Percentiles rank a stretch among this genome's conserved stretches.
Evolutionary conservation across 2,113 vertebrate genomes (phyloP).

Genomic region (Tragelaphus buxtoni): DNA sequence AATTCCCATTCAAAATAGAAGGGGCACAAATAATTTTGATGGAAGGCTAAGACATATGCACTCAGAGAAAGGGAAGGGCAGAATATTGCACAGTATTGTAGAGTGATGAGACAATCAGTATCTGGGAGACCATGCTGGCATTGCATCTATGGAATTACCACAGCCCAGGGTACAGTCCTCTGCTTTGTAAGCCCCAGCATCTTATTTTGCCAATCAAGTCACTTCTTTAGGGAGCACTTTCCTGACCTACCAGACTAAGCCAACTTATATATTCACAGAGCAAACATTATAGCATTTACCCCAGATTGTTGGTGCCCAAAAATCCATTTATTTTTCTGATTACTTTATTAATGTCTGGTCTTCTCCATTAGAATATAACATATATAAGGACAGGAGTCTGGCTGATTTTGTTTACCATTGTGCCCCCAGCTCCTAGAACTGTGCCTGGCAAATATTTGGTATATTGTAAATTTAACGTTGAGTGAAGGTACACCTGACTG

Average conservation of each 20-base stretch:
- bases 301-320: not conserved
- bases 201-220: not conserved
- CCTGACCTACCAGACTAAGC: not conserved
- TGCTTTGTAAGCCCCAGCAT: not conserved
- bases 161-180: not conserved
- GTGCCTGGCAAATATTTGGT: not conserved
- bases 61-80: not conserved
- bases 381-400: not conserved
- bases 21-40: not conserved
- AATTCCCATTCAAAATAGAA: not conserved
- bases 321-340: not conserved
- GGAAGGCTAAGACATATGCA: not conserved
- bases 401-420: not conserved
- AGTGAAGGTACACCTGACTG: not conserved
- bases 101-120: not conserved
- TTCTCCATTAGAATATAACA: not conserved
- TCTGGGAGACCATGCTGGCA: no score
- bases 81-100: not conserved
- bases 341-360: not conserved
- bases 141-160: not conserved
- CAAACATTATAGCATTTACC: not conserved
- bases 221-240: not conserved
- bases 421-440: not conserved
- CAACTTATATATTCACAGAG: not conserved
- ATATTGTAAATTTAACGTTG: not conserved